phyloP scores from a whole-genome alignment of 2,113 vertebrate genomes.

The Eptatretus burgeri region DNA sequence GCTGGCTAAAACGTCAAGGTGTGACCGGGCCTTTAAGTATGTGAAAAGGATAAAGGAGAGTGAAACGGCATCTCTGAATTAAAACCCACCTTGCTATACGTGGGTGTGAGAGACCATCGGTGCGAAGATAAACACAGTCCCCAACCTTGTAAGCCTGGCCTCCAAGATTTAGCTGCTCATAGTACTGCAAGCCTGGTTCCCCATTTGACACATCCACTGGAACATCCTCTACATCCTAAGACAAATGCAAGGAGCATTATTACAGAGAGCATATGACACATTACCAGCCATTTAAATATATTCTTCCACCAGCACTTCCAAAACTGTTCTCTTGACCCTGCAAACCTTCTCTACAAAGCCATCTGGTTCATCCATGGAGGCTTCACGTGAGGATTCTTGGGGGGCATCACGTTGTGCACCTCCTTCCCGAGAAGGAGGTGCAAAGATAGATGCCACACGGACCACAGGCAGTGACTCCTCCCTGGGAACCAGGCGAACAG shows the following conservation, averaged over 20 bases:
- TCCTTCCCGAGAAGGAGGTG: slow-evolving; percentile 13
- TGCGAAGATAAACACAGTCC: slow-evolving; percentile 76
- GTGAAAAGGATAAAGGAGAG: too few species aligned
- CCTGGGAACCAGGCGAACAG: slow-evolving; percentile 54
- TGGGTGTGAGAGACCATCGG: slow-evolving; percentile 64
- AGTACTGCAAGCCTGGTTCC: slow-evolving; percentile 77
- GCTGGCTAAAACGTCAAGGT: too few species aligned
- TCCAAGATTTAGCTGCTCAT: slow-evolving; percentile 76
- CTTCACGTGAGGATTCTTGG: too few species aligned
- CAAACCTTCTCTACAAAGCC: too few species aligned
- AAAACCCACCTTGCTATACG: slow-evolving; percentile 50
- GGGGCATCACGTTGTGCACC: too few species aligned
- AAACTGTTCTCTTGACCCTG: neutral
- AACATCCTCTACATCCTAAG: slow-evolving; percentile 70
- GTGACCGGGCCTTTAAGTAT: too few species aligned
- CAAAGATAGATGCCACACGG: slow-evolving; percentile 85
- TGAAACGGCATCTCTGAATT: too few species aligned
- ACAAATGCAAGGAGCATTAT: slow-evolving; percentile 11
- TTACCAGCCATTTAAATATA: neutral
- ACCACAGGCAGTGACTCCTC: slow-evolving; percentile 71
- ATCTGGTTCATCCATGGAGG: too few species aligned
- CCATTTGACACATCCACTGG: slow-evolving; percentile 65
- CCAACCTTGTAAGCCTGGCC: slow-evolving; percentile 79
- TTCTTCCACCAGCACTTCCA: neutral
- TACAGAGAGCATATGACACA: neutral